A percentile compares a stretch with the other conserved stretches of the same genome.
Evolutionary conservation across 2,888 invertebrate species (phyloP).

Genomic region (Gryllus longicercus): DNA sequence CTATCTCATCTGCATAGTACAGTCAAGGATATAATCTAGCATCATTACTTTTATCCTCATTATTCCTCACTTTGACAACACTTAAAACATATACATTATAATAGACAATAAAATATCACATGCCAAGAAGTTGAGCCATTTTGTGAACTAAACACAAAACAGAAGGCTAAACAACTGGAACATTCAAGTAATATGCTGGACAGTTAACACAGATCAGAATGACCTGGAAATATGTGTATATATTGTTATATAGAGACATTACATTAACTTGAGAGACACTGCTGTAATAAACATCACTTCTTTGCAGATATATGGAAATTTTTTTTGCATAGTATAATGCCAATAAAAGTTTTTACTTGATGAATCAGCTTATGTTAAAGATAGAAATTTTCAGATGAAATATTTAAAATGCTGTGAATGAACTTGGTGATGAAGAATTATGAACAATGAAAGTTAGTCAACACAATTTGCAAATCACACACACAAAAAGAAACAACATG

Average conservation of each 20-base stretch:
- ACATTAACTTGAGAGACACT: slow-evolving; percentile 1
- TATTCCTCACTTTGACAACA: slow-evolving; percentile 11
- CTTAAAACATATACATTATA: slow-evolving; percentile 23
- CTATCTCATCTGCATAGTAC: not conserved
- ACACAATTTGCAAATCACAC: slow-evolving; percentile 10
- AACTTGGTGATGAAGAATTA: not conserved
- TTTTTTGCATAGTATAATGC: not conserved
- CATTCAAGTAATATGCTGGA: not conserved
- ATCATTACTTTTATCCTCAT: not conserved
- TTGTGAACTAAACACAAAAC: not conserved
- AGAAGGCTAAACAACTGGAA: not conserved
- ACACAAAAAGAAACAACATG: not conserved
- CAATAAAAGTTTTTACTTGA: not conserved
- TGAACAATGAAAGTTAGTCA: not conserved
- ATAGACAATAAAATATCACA: slow-evolving; percentile 37
- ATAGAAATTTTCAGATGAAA: not conserved
- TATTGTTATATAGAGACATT: slow-evolving; percentile 6
- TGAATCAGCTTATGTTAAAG: not conserved
- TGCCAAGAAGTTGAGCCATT: slow-evolving; percentile 39
- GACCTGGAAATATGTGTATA: slow-evolving; percentile 18
- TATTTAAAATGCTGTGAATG: slow-evolving; percentile 5
- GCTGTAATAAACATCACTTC: not conserved
- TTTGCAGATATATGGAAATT: not conserved
- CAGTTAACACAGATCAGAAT: not conserved
- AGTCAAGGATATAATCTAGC: slow-evolving; percentile 11